Conservation (phyloP, 2,888 invertebrate species). For the Apocheima hispidaria region DNA sequence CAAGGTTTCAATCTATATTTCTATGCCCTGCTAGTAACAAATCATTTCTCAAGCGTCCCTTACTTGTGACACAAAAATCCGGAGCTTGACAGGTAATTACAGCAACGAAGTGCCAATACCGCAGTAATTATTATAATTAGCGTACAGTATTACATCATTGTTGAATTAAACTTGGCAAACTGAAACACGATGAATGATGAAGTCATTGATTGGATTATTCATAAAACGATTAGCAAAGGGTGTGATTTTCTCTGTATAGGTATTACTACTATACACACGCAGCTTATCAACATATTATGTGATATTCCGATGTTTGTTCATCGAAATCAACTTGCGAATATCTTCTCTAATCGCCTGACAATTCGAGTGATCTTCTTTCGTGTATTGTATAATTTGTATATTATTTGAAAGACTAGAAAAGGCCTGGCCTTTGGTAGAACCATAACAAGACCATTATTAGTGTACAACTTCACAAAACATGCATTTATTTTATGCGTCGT, state of each 20-base stretch:
- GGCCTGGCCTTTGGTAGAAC: not conserved
- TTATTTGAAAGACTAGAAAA: not conserved
- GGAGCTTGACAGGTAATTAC: slow-evolving; percentile 7
- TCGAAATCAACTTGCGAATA: no score
- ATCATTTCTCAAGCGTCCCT: slow-evolving; percentile 13
- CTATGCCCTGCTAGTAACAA: not conserved
- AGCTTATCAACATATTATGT: not conserved
- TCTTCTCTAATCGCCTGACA: not conserved
- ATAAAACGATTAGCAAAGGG: slow-evolving; percentile 8
- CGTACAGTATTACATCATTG: slow-evolving; percentile 15
- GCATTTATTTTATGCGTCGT: slow-evolving; percentile 36
- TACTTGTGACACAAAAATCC: slow-evolving; percentile 24
- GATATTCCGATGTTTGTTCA: not conserved
- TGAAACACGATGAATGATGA: slow-evolving; percentile 24
- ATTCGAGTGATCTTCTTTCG: not conserved
- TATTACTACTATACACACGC: not conserved
- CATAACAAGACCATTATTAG: not conserved
- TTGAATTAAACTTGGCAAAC: slow-evolving; percentile 27
- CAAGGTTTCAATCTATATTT: slow-evolving; percentile 21
- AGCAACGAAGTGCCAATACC: slow-evolving; percentile 23
- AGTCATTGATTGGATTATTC: slow-evolving; percentile 31
- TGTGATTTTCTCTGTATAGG: not conserved
- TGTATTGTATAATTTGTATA: not conserved
- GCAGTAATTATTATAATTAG: slow-evolving; percentile 19
- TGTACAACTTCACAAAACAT: slow-evolving; percentile 22